Percentiles rank a stretch among this genome's conserved stretches.
These are phyloP conservation scores for Alectura lathami DNA, from an alignment of 2,113 vertebrate genomes.

Conservation along the genomic window DNA sequence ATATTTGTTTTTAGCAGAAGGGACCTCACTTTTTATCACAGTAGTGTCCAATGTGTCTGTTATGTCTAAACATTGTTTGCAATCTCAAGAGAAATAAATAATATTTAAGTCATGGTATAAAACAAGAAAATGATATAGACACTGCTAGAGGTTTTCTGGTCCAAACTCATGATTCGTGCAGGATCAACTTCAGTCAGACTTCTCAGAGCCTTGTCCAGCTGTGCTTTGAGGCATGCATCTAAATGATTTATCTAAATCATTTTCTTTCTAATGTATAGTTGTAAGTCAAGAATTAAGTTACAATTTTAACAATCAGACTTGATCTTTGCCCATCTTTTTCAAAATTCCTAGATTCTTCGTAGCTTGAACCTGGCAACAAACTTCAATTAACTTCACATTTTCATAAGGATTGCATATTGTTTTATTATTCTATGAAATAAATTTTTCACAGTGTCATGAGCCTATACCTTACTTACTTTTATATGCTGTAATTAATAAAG, in stretches of 20 bases:
- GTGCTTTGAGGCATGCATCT: not conserved
- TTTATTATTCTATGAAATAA: not conserved
- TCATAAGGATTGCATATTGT: not conserved
- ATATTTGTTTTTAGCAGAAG: not conserved
- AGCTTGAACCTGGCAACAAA: not conserved
- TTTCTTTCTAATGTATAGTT: not conserved
- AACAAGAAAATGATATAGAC: not conserved
- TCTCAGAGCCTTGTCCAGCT: not conserved
- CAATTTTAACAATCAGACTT: not conserved
- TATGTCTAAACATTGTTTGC: not conserved
- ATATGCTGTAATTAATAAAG: not conserved
- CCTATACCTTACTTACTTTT: not conserved
- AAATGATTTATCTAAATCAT: not conserved
- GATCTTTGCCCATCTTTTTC: not conserved
- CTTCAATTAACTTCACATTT: constrained; percentile 38
- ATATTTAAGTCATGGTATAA: not conserved
- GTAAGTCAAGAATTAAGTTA: not conserved
- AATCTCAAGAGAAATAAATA: not conserved
- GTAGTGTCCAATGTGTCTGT: not conserved
- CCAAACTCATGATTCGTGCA: not conserved
- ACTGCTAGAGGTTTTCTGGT: not conserved
- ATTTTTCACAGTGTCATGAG: not conserved
- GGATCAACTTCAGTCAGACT: not conserved
- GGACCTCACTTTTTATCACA: not conserved
- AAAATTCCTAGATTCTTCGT: not conserved